Percentiles rank a stretch among this genome's conserved stretches.
These are phyloP conservation scores for Climacteris rufus DNA, from an alignment of 2,113 vertebrate species.

Conservation along the genomic window DNA sequence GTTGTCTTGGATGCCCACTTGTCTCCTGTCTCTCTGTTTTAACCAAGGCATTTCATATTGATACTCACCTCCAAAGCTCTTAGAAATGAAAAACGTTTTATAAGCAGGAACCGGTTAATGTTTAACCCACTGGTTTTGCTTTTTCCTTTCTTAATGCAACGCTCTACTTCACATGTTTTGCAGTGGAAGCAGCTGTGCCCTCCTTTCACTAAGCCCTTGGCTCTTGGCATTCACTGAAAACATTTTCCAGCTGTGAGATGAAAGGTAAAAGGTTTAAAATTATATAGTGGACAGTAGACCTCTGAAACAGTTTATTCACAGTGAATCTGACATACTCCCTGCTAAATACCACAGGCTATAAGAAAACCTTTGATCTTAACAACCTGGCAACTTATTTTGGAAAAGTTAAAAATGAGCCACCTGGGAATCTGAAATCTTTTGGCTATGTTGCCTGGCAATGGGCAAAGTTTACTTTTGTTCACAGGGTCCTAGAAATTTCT, in stretches of 20 bases:
- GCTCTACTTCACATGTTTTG: background rate
- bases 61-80: background rate
- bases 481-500: background rate
- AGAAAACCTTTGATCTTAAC: background rate
- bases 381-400: background rate
- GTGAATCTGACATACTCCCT: background rate
- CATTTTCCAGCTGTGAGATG: constrained; percentile 29
- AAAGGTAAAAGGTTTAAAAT: constrained; percentile 25
- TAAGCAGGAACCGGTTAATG: background rate
- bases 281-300: background rate
- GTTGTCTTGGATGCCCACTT: background rate
- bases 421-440: background rate
- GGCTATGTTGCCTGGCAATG: background rate
- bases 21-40: background rate
- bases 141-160: background rate
- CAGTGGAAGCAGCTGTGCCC: background rate
- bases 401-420: background rate
- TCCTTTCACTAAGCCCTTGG: background rate
- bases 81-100: background rate
- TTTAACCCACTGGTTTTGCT: background rate
- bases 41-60: background rate
- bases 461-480: background rate
- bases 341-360: background rate
- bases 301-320: constrained; percentile 13
- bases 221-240: background rate